These are phyloP conservation scores for Sternarchorhynchus goeldii DNA, from an alignment of 2,797 vertebrate genomes.

Conservation along the genomic window DNA sequence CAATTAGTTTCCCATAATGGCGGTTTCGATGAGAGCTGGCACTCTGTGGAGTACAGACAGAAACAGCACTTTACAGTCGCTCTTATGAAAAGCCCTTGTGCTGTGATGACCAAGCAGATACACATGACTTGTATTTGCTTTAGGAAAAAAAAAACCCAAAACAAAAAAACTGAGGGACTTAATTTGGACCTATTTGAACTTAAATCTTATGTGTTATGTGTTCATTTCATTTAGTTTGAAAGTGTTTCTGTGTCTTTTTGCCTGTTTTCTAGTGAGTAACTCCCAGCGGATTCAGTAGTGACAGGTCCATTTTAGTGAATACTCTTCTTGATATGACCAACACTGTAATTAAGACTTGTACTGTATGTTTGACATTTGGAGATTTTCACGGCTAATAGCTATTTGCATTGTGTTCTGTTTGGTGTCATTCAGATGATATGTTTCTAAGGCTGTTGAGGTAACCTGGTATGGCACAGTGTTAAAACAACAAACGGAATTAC, in stretches of 20 bases:
- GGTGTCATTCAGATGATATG: conserved; percentile 18
- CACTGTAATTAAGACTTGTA: neutral
- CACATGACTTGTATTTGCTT: too few relatives aligned
- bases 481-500: conserved; percentile 54
- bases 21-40: conserved; percentile 65
- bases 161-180: too few relatives aligned
- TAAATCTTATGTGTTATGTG: too few relatives aligned
- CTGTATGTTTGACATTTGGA: conserved; percentile 20
- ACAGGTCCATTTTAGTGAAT: conserved; percentile 53
- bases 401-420: conserved; percentile 16
- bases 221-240: too few relatives aligned
- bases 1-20: conserved; percentile 73
- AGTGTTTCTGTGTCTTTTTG: too few relatives aligned
- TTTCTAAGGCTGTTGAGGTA: conserved; percentile 54
- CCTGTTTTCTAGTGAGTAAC: conserved; percentile 27
- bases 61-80: conserved; percentile 70
- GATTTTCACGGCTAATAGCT: conserved; percentile 17
- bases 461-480: conserved; percentile 65
- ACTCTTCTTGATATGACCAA: conserved; percentile 48
- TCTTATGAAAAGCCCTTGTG: conserved; percentile 50
- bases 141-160: too few relatives aligned
- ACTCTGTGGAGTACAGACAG: conserved; percentile 64
- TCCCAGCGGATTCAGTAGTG: conserved; percentile 54
- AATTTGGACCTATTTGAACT: too few relatives aligned
- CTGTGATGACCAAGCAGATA: too few relatives aligned